phyloP scores from a whole-genome alignment of 2,113 vertebrate species.

The Phaethon lepturus region DNA sequence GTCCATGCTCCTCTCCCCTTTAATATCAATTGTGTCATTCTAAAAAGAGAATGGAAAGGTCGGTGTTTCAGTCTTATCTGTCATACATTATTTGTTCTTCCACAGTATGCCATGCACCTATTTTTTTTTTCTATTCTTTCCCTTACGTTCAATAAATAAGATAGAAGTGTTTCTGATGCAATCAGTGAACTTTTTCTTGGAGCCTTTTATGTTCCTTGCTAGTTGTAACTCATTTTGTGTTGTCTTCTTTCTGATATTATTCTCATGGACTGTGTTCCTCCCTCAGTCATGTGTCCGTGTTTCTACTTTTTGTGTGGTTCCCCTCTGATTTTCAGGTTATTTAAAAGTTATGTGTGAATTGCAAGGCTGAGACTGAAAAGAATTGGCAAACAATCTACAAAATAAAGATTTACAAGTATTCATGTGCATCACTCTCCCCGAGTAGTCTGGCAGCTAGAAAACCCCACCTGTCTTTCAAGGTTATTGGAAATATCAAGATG shows the following conservation, averaged over 20 bases:
- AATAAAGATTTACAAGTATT: background rate
- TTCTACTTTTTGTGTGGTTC: background rate
- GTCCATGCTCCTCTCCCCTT: background rate
- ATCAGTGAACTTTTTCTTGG: background rate
- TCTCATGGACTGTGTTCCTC: background rate
- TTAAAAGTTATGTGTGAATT: background rate
- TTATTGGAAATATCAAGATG: background rate
- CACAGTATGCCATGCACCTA: background rate
- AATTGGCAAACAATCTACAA: background rate
- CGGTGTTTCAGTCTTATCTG: slow-evolving; percentile 4
- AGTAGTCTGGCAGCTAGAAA: background rate
- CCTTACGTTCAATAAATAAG: background rate
- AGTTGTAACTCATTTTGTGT: background rate
- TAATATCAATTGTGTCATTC: background rate
- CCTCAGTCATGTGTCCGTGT: background rate
- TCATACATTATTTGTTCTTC: background rate
- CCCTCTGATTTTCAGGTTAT: background rate
- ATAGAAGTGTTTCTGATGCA: background rate
- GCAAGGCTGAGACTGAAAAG: background rate
- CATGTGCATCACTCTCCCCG: background rate
- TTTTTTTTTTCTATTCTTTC: background rate
- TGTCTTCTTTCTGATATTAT: background rate
- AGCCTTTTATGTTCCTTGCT: background rate
- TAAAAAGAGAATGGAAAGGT: background rate
- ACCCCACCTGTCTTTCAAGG: background rate